These are phyloP conservation scores for Neolamprologus cancellatus DNA, from an alignment of 2,113 vertebrate species.

Conservation along the genomic window DNA sequence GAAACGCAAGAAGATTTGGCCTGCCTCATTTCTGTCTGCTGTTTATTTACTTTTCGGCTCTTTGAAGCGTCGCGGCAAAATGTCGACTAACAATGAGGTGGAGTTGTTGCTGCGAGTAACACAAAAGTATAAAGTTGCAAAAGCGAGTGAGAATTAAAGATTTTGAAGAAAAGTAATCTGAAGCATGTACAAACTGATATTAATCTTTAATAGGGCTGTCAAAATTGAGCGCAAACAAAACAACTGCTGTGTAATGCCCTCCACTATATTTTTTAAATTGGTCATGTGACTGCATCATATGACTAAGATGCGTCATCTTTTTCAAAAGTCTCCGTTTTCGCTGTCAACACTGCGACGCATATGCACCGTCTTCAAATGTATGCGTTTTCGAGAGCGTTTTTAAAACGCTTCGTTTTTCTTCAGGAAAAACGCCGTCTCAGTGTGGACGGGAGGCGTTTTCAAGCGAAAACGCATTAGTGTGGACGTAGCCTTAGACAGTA, in stretches of 20 bases:
- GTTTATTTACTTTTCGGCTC: neutral
- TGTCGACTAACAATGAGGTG: neutral
- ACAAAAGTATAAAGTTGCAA: neutral
- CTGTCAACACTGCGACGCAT: neutral
- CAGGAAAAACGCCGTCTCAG: neutral
- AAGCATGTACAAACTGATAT: neutral
- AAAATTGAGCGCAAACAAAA: neutral
- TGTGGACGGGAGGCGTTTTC: neutral
- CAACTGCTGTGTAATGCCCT: neutral
- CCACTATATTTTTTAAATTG: neutral
- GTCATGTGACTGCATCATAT: neutral
- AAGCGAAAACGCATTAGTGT: fast-evolving
- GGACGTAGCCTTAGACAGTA: neutral
- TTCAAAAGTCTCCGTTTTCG: neutral
- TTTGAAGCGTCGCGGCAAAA: neutral
- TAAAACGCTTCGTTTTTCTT: neutral
- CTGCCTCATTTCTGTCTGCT: neutral
- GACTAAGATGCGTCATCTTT: neutral
- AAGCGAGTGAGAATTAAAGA: neutral
- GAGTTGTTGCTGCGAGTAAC: neutral
- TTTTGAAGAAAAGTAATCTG: neutral
- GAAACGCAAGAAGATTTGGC: neutral
- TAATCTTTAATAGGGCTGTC: neutral
- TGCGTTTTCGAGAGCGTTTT: neutral
- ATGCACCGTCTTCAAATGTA: neutral